Percentiles rank a stretch among this genome's conserved stretches.
phyloP scores from a whole-genome alignment of 1,140 invertebrate species.

The Sinonovacula constricta region DNA sequence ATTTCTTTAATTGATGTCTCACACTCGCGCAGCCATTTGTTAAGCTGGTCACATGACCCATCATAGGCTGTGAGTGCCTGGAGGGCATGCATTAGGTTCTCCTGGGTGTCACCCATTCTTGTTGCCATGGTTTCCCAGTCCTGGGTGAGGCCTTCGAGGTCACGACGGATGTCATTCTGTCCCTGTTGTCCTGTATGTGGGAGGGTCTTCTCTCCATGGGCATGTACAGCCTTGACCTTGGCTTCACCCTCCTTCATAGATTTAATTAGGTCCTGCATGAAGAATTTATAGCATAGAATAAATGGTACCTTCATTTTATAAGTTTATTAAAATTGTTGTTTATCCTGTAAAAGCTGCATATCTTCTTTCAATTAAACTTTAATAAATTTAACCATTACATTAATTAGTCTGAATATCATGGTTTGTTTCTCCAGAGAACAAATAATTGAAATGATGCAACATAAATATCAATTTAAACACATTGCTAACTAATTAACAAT shows the following conservation, averaged over 20 bases:
- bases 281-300: too few species aligned
- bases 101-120: conserved; percentile 79
- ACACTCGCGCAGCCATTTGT: conserved; percentile 90
- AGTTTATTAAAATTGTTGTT: too few species aligned
- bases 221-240: conserved; percentile 66
- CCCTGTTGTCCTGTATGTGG: conserved; percentile 88
- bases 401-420: too few species aligned
- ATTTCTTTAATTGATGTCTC: conserved; percentile 93
- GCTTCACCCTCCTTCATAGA: conserved; percentile 70
- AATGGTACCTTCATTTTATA: too few species aligned
- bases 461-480: too few species aligned
- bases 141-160: conserved; percentile 85
- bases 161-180: conserved; percentile 86
- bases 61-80: conserved; percentile 89
- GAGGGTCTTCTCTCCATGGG: conserved; percentile 68
- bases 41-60: conserved; percentile 86
- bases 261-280: conserved; percentile 64
- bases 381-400: too few species aligned
- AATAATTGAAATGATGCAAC: too few species aligned
- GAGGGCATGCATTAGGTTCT: conserved; percentile 84
- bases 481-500: too few species aligned
- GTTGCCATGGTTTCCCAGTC: conserved; percentile 88
- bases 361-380: too few species aligned
- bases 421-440: too few species aligned
- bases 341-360: too few species aligned